Conservation (phyloP, 2,113 vertebrate species). For the Ceyx cyanopectus region DNA sequence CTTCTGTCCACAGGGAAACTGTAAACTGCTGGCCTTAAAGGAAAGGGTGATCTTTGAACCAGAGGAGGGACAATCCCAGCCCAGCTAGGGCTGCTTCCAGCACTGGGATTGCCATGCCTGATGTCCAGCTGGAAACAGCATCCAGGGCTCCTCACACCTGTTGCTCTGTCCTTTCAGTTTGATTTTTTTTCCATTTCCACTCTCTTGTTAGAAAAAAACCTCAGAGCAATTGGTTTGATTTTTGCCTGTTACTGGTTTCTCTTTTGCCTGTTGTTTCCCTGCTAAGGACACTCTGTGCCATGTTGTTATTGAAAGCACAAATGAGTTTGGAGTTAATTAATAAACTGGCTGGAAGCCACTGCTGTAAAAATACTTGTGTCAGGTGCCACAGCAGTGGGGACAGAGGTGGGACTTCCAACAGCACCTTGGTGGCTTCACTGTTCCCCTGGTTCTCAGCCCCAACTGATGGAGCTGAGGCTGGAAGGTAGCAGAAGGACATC, state of each 20-base stretch:
- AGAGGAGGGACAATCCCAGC: background rate
- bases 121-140: background rate
- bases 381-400: background rate
- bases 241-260: background rate
- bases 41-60: background rate
- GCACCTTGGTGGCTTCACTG: background rate
- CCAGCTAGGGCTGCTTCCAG: background rate
- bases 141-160: background rate
- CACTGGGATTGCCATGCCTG: rapidly evolving
- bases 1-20: background rate
- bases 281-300: background rate
- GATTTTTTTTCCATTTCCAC: background rate
- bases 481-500: background rate
- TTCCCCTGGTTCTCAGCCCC: background rate
- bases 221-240: rapidly evolving
- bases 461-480: background rate
- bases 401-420: background rate
- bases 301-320: background rate
- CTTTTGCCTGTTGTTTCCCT: background rate
- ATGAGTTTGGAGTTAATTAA: background rate
- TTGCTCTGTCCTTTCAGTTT: background rate
- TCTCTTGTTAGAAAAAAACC: background rate
- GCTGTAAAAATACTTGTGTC: background rate
- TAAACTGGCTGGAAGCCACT: background rate
- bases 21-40: background rate